These are phyloP conservation scores for Geococcyx californianus DNA, from an alignment of 2,113 vertebrate genomes.

Conservation along the genomic window DNA sequence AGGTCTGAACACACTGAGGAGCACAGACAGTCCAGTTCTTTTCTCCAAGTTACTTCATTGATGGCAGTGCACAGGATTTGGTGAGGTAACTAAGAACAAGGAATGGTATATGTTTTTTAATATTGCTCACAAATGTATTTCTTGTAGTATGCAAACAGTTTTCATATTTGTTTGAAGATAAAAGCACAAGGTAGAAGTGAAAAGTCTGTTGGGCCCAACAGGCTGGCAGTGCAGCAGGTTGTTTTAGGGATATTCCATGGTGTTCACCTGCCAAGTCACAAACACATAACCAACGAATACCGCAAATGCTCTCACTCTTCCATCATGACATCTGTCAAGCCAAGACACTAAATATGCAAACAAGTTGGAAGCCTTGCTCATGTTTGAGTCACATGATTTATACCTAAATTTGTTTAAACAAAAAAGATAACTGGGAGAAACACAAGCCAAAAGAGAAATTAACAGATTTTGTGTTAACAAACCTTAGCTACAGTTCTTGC, in stretches of 20 bases:
- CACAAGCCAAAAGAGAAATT: background rate
- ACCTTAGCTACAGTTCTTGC: background rate
- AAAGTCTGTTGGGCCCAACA: background rate
- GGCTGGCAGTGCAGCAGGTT: background rate
- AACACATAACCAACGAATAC: background rate
- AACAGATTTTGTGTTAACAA: background rate
- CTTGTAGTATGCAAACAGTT: background rate
- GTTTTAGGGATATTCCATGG: background rate
- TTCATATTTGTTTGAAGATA: background rate
- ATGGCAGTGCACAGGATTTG: background rate
- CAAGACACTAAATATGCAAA: background rate
- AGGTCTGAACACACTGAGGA: background rate
- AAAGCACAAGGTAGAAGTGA: background rate
- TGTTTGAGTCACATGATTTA: background rate
- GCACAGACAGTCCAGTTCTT: background rate
- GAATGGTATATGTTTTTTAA: background rate
- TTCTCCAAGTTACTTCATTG: background rate
- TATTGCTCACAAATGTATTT: background rate
- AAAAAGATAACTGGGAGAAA: background rate
- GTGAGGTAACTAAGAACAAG: background rate
- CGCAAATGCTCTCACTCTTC: background rate
- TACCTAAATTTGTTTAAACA: background rate
- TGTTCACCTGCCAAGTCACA: background rate
- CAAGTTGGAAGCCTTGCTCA: fast-evolving
- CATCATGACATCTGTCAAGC: background rate